These are phyloP conservation scores for Parochlus steinenii DNA, from an alignment of 2,888 invertebrate genomes.

Conservation along the genomic window DNA sequence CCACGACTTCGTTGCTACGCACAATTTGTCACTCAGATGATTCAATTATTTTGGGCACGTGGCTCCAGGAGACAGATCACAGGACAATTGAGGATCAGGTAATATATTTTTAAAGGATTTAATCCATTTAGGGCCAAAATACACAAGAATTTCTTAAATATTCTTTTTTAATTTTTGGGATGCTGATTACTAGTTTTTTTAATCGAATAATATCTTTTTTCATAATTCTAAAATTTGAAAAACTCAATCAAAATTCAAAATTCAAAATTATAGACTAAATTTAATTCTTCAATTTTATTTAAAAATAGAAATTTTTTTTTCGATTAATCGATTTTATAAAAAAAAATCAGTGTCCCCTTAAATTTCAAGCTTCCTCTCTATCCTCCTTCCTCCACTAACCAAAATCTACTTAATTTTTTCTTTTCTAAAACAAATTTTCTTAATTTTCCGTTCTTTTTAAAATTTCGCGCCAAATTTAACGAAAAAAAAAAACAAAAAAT, in stretches of 20 bases:
- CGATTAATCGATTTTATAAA: too few relatives aligned
- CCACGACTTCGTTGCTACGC: conserved; percentile 67
- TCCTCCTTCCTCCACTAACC: too few relatives aligned
- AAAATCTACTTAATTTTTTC: too few relatives aligned
- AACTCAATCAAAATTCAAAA: too few relatives aligned
- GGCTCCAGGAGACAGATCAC: conserved; percentile 93
- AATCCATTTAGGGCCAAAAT: not conserved
- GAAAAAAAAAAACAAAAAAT: too few relatives aligned
- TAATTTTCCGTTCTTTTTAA: conserved; percentile 13
- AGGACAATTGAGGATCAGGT: conserved; percentile 96
- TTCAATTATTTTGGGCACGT: conserved; percentile 82
- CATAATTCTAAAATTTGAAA: too few relatives aligned
- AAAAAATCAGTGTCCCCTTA: too few relatives aligned
- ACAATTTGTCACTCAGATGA: conserved; percentile 77
- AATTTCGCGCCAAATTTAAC: conserved; percentile 18
- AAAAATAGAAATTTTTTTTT: too few relatives aligned
- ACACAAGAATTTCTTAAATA: conserved; percentile 8
- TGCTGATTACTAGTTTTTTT: conserved; percentile 1
- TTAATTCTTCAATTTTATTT: too few relatives aligned
- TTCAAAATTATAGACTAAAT: too few relatives aligned
- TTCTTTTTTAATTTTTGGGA: conserved; percentile 7
- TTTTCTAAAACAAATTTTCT: conserved; percentile 10
- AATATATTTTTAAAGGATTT: conserved; percentile 17
- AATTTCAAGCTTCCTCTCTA: too few relatives aligned
- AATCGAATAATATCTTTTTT: too few relatives aligned